Evolutionary conservation across 1,140 invertebrate species (phyloP).

Genomic region (Protaetia brevitarsis): DNA sequence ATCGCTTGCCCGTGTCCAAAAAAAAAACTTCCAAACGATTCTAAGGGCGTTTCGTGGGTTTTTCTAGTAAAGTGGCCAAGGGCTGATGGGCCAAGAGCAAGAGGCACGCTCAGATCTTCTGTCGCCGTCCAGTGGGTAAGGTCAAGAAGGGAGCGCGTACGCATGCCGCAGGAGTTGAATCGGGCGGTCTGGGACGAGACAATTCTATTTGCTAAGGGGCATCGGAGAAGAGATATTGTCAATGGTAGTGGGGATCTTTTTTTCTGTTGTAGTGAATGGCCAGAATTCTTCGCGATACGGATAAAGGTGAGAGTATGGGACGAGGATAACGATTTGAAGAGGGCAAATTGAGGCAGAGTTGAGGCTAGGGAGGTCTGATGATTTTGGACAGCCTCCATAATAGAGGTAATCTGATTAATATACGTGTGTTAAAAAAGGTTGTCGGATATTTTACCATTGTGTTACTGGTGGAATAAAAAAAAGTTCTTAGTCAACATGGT

Average conservation of each 20-base stretch:
- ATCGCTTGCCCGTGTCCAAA: no score
- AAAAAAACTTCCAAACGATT: background rate
- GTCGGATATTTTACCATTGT: no score
- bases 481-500: no score
- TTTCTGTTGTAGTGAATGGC: constrained; percentile 82
- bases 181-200: constrained; percentile 99
- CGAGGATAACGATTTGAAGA: constrained; percentile 99
- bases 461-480: no score
- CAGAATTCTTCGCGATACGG: constrained; percentile 98
- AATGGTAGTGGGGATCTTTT: background rate
- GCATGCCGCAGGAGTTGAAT: constrained; percentile 98
- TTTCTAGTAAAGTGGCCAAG: constrained; percentile 97
- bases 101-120: constrained; percentile 99
- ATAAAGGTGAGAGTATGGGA: constrained; percentile 99
- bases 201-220: constrained; percentile 99
- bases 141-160: constrained; percentile 98
- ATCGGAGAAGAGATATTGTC: constrained; percentile 15
- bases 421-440: no score
- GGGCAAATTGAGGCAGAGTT: constrained; percentile 93
- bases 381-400: constrained; percentile 98
- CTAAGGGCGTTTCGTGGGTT: background rate
- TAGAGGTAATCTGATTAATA: no score
- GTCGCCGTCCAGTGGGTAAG: constrained; percentile 99
- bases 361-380: constrained; percentile 98
- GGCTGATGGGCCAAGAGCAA: constrained; percentile 99